phyloP scores from a whole-genome alignment of 2,797 vertebrate genomes.

The Macropus fuliginosus region DNA sequence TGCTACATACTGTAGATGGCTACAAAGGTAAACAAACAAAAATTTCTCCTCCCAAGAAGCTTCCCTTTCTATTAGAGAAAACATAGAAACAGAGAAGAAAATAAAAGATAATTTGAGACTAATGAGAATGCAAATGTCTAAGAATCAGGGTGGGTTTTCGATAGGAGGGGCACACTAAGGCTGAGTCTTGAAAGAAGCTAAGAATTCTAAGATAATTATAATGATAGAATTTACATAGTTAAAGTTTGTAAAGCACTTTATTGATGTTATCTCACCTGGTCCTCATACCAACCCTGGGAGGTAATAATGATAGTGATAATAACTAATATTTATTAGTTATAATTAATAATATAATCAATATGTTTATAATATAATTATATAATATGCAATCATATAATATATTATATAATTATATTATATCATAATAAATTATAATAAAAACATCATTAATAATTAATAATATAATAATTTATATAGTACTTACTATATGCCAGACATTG shows the following conservation, averaged over 20 bases:
- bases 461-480: not conserved
- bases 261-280: not conserved
- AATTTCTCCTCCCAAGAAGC: not conserved
- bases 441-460: too few species aligned
- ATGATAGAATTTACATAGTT: not conserved
- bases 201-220: not conserved
- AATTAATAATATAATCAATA: not conserved
- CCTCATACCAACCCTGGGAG: not conserved
- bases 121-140: not conserved
- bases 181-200: not conserved
- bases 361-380: too few species aligned
- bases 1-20: not conserved
- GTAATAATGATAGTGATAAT: not conserved
- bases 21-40: not conserved
- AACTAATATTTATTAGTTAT: not conserved
- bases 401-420: too few species aligned
- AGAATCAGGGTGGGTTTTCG: not conserved
- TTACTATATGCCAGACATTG: too few species aligned
- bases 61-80: not conserved
- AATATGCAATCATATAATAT: too few species aligned
- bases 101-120: not conserved
- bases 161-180: not conserved
- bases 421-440: too few species aligned
- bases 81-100: not conserved
- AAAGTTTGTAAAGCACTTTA: not conserved